Conservation (phyloP, 1,140 invertebrate genomes). For the Hermetia illucens region DNA sequence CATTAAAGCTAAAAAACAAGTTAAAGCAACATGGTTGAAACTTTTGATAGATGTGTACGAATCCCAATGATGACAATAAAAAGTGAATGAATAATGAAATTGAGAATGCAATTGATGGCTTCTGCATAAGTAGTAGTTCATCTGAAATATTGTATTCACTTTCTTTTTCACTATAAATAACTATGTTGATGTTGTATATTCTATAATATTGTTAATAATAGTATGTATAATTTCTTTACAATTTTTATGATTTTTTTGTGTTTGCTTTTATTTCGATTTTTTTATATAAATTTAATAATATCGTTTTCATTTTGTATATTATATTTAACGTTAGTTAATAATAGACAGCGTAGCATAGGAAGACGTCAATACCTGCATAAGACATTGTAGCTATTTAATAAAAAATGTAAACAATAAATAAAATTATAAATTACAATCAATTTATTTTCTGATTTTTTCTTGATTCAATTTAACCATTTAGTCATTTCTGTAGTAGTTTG, state of each 20-base stretch:
- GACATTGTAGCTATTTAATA: constrained; percentile 26
- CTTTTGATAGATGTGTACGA: no score
- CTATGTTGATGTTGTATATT: not conserved
- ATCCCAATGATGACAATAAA: no score
- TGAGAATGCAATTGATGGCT: no score
- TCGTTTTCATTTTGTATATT: constrained; percentile 13
- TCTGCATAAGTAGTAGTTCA: no score
- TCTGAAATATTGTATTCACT: no score
- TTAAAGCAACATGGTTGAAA: no score
- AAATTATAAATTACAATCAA: no score
- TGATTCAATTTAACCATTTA: no score
- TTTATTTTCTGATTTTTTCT: constrained; percentile 3
- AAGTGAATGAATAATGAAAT: no score
- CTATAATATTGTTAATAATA: constrained; percentile 1
- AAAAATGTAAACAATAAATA: no score
- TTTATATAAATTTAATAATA: constrained; percentile 14
- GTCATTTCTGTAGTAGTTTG: not conserved
- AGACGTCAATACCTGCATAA: constrained; percentile 34
- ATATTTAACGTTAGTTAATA: constrained; percentile 28
- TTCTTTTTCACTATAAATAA: no score
- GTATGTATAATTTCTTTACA: not conserved
- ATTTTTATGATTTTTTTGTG: constrained; percentile 6
- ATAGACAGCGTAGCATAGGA: constrained; percentile 34
- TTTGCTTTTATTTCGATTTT: constrained; percentile 15
- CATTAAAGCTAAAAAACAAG: no score